Conservation (phyloP, 2,797 vertebrate species). For the Brachymystax lenok region DNA sequence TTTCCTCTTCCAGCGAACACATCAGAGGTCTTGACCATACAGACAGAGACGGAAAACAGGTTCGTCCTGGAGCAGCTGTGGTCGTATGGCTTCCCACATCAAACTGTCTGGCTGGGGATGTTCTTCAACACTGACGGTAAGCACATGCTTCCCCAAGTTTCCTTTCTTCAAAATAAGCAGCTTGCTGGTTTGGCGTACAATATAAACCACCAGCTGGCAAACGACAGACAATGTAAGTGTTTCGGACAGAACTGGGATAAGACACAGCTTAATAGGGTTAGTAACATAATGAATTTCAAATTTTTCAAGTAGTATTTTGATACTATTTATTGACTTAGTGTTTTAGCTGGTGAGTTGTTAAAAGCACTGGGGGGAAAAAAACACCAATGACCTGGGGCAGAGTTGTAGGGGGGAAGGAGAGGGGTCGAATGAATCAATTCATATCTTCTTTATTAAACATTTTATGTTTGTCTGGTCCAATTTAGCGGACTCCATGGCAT, state of each 20-base stretch:
- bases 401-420: neutral
- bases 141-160: neutral
- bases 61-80: constrained; percentile 86
- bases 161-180: neutral
- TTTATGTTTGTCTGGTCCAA: constrained; percentile 19
- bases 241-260: neutral
- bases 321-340: neutral
- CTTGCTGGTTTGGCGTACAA: neutral
- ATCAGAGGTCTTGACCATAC: constrained; percentile 85
- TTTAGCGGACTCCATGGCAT: constrained; percentile 79
- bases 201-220: neutral
- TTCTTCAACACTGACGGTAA: constrained; percentile 82
- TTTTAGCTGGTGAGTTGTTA: neutral
- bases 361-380: neutral
- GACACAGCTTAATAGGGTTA: neutral
- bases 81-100: constrained; percentile 74
- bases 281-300: neutral
- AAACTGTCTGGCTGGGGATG: constrained; percentile 86
- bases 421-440: neutral
- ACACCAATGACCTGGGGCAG: neutral
- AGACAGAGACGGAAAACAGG: constrained; percentile 83
- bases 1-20: constrained; percentile 71
- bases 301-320: neutral
- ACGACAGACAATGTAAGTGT: neutral
- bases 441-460: neutral